These are phyloP conservation scores for Dasysyrphus tricinctus DNA, from an alignment of 2,888 invertebrate genomes.

Conservation along the genomic window DNA sequence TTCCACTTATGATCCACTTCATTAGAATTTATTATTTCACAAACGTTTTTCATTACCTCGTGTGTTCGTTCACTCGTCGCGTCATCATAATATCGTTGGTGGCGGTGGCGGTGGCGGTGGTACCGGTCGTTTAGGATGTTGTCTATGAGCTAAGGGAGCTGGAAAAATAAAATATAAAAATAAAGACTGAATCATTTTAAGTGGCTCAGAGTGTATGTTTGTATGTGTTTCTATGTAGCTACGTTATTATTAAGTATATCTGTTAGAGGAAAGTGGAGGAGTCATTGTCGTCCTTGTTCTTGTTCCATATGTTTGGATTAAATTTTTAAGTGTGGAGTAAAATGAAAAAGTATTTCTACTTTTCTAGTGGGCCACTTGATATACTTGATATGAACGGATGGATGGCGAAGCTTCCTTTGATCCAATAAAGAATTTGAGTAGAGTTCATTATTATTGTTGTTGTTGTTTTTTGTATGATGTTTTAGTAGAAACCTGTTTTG, in stretches of 20 bases:
- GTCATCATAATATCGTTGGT: background rate
- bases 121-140: background rate
- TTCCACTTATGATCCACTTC: constrained; percentile 75
- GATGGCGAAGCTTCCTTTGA: constrained; percentile 62
- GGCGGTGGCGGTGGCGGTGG: too few species aligned
- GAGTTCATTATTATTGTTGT: constrained; percentile 25
- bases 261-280: constrained; percentile 4
- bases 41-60: constrained; percentile 65
- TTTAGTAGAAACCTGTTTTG: background rate
- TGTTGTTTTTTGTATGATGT: background rate
- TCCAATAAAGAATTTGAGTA: constrained; percentile 50
- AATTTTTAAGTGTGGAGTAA: constrained; percentile 41
- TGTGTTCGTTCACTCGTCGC: constrained; percentile 18
- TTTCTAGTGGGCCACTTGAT: constrained; percentile 29
- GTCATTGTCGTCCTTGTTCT: constrained; percentile 19
- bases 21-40: constrained; percentile 75
- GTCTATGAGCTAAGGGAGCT: background rate
- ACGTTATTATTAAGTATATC: background rate
- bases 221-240: background rate
- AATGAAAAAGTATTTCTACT: constrained; percentile 53
- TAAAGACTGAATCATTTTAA: constrained; percentile 24
- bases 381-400: constrained; percentile 12
- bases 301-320: constrained; percentile 42
- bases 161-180: background rate
- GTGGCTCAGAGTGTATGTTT: constrained; percentile 19